Conservation (phyloP, 1,140 invertebrate genomes). For the Tenebrio molitor region DNA sequence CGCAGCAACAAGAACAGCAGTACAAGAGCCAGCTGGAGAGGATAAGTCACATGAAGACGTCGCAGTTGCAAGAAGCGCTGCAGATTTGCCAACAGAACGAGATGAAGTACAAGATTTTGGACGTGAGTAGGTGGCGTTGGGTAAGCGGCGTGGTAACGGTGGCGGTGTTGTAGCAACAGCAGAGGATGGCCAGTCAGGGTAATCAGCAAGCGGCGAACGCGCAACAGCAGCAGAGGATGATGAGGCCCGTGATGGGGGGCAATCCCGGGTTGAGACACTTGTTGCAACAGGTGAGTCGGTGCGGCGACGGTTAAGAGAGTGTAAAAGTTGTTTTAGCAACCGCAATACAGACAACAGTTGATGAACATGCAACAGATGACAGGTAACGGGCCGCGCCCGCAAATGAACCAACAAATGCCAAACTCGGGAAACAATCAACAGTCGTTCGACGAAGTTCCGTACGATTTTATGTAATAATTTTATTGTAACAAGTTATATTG, state of each 20-base stretch:
- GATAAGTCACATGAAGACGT: constrained; percentile 74
- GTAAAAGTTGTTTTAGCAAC: constrained; percentile 58
- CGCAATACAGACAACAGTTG: constrained; percentile 64
- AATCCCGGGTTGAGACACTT: constrained; percentile 79
- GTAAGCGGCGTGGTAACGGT: too few species aligned
- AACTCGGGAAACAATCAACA: constrained; percentile 58
- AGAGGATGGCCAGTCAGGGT: constrained; percentile 61
- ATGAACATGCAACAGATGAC: constrained; percentile 64
- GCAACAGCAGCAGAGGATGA: constrained; percentile 71
- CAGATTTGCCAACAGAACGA: constrained; percentile 85
- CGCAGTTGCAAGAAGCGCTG: constrained; percentile 79
- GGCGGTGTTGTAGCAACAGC: constrained; percentile 58
- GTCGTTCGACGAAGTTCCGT: constrained; percentile 62
- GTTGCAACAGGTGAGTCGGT: constrained; percentile 73
- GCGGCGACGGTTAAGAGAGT: background rate
- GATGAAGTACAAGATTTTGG: constrained; percentile 80
- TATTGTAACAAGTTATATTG: too few species aligned
- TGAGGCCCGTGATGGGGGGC: constrained; percentile 74
- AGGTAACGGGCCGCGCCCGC: constrained; percentile 59
- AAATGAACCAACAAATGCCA: constrained; percentile 64
- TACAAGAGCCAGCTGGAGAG: constrained; percentile 82
- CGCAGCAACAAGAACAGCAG: constrained; percentile 81
- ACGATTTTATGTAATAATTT: constrained; percentile 58
- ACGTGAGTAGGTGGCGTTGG: constrained; percentile 69
- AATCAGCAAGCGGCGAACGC: constrained; percentile 47